Evolutionary conservation across 2,888 invertebrate genomes (phyloP).

Genomic region (Cataglyphis albicans): DNA sequence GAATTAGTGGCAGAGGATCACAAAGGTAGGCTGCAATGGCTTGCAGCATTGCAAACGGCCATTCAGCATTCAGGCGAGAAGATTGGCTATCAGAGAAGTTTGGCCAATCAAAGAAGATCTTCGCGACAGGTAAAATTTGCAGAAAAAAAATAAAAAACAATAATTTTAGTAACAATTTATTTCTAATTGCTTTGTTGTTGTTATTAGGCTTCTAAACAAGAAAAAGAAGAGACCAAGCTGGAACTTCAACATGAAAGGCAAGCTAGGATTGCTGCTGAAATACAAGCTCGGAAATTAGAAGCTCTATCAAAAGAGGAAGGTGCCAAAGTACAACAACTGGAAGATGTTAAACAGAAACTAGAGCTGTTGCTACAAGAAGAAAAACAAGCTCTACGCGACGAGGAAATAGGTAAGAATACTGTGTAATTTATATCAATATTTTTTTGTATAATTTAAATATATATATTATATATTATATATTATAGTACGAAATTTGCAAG

Average conservation of each 20-base stretch:
- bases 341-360: slow-evolving; percentile 90
- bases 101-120: slow-evolving; percentile 87
- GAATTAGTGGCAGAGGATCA: slow-evolving; percentile 92
- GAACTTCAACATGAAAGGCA: slow-evolving; percentile 82
- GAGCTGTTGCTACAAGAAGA: slow-evolving; percentile 92
- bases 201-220: slow-evolving; percentile 78
- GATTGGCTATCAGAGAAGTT: slow-evolving; percentile 90
- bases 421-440: not conserved
- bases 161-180: not conserved
- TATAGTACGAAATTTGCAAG: slow-evolving; percentile 89
- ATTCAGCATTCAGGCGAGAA: slow-evolving; percentile 90
- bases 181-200: not conserved
- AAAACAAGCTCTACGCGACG: slow-evolving; percentile 93
- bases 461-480: not conserved
- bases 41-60: slow-evolving; percentile 91
- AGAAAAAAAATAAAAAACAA: slow-evolving; percentile 70
- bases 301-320: slow-evolving; percentile 91
- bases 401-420: slow-evolving; percentile 89
- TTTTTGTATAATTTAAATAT: slow-evolving; percentile 1
- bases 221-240: slow-evolving; percentile 79
- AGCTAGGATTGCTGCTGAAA: slow-evolving; percentile 87
- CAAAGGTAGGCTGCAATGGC: slow-evolving; percentile 92
- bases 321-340: slow-evolving; percentile 91
- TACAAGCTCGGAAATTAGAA: slow-evolving; percentile 89
- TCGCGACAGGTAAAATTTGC: slow-evolving; percentile 83